Conservation (phyloP, 1,140 invertebrate species). For the Oreohelix idahoensis region DNA sequence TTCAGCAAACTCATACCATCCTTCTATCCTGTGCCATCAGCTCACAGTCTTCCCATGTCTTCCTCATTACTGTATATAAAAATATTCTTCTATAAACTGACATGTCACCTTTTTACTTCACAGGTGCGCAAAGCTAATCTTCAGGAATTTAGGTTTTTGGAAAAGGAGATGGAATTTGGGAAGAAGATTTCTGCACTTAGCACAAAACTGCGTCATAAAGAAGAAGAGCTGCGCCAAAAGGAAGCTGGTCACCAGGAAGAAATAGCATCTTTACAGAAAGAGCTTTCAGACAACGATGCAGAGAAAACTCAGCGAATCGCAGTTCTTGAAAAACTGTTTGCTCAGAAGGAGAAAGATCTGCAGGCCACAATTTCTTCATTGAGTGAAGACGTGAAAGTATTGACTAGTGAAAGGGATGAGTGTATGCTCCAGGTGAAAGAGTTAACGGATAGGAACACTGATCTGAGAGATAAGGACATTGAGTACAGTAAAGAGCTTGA, state of each 20-base stretch:
- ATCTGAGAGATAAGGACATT: conserved; percentile 9
- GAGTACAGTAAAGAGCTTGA: conserved; percentile 15
- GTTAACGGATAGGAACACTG: conserved; percentile 2
- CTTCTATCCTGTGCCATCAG: no score
- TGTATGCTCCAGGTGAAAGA: neutral
- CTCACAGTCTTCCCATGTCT: no score
- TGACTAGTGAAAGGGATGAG: conserved; percentile 14
- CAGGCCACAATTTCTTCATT: conserved; percentile 19
- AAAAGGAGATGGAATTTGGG: conserved; percentile 37
- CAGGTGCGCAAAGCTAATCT: conserved; percentile 35
- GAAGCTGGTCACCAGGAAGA: conserved; percentile 27
- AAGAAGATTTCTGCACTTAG: conserved; percentile 37
- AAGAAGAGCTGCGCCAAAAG: conserved; percentile 43
- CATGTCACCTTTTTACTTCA: neutral
- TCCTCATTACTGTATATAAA: no score
- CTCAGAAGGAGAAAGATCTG: conserved; percentile 43
- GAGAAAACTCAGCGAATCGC: conserved; percentile 31
- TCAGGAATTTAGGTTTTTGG: conserved; percentile 24
- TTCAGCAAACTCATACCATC: no score
- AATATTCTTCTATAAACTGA: neutral
- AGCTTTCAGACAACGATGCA: conserved; percentile 11
- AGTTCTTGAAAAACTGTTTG: conserved; percentile 40
- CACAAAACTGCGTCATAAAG: conserved; percentile 43
- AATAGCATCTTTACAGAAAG: conserved; percentile 10
- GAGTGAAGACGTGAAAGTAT: conserved; percentile 12